Conservation (phyloP, 2,888 invertebrate genomes). For the Andrena marginata region DNA sequence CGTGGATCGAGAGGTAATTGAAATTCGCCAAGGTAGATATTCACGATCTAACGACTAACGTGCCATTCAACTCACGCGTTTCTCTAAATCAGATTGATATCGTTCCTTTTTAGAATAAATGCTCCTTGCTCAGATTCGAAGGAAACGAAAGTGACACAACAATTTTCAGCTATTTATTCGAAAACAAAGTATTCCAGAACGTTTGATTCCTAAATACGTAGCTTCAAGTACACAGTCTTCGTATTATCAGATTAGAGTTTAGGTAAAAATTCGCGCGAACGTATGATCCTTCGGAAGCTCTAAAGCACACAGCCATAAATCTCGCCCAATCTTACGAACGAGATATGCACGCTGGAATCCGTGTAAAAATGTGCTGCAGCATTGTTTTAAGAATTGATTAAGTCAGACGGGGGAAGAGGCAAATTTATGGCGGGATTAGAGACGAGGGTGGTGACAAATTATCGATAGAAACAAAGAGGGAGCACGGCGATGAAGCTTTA, state of each 20-base stretch:
- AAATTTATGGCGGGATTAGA: constrained; percentile 15
- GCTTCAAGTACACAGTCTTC: background rate
- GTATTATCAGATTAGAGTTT: background rate
- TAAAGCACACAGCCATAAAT: constrained; percentile 21
- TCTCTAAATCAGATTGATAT: no score
- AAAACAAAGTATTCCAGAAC: background rate
- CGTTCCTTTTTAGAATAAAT: no score
- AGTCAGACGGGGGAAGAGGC: background rate
- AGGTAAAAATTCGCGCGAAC: background rate
- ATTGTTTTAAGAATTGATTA: constrained; percentile 23
- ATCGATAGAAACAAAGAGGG: background rate
- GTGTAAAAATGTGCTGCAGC: background rate
- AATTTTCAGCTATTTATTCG: no score
- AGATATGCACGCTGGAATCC: background rate
- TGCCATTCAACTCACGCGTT: no score
- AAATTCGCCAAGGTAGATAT: constrained; percentile 1
- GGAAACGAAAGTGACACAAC: no score
- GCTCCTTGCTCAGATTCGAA: no score
- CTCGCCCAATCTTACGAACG: background rate
- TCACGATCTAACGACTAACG: background rate
- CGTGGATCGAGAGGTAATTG: constrained; percentile 74
- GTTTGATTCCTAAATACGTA: background rate
- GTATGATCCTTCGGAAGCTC: constrained; percentile 5
- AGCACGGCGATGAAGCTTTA: background rate
- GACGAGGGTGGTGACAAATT: background rate